Percentiles rank a stretch among this genome's conserved stretches.
Conservation (phyloP, 2,113 vertebrate species). For the Oryzias melastigma region DNA sequence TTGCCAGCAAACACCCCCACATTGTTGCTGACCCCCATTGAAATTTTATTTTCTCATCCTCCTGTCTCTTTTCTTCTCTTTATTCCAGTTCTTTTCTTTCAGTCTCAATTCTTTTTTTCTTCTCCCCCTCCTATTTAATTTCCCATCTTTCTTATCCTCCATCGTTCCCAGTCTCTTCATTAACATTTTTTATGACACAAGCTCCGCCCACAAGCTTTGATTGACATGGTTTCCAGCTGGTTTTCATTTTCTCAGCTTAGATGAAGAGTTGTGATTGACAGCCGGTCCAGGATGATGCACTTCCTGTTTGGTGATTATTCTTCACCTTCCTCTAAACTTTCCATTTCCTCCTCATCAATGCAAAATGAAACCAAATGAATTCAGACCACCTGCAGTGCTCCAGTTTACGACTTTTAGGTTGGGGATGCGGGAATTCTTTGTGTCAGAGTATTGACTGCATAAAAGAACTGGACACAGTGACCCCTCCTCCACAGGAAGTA, state of each 20-base stretch:
- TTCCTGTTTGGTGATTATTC: slow-evolving; percentile 52
- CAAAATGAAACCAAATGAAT: too few species aligned
- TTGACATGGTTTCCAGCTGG: slow-evolving; percentile 33
- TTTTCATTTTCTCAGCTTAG: slow-evolving; percentile 35
- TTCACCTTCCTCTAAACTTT: slow-evolving; percentile 36
- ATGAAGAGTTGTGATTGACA: slow-evolving; percentile 38
- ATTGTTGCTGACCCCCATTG: slow-evolving; percentile 5
- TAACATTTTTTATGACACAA: not conserved
- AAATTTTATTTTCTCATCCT: slow-evolving; percentile 11
- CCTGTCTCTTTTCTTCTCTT: not conserved
- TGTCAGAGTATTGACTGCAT: too few species aligned
- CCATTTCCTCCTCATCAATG: slow-evolving; percentile 8
- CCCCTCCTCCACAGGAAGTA: too few species aligned
- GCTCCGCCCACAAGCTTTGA: not conserved
- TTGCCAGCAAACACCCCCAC: slow-evolving; percentile 17
- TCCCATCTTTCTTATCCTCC: too few species aligned
- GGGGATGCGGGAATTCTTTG: too few species aligned
- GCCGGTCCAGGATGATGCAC: slow-evolving; percentile 31
- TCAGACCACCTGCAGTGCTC: too few species aligned
- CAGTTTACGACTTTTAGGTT: too few species aligned
- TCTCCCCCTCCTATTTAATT: not conserved
- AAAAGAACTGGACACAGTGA: too few species aligned
- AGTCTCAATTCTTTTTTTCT: not conserved
- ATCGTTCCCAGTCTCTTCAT: not conserved
- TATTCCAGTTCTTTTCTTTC: not conserved